These are phyloP conservation scores for Telenomus remus DNA, from an alignment of 1,140 invertebrate genomes.

Conservation along the genomic window DNA sequence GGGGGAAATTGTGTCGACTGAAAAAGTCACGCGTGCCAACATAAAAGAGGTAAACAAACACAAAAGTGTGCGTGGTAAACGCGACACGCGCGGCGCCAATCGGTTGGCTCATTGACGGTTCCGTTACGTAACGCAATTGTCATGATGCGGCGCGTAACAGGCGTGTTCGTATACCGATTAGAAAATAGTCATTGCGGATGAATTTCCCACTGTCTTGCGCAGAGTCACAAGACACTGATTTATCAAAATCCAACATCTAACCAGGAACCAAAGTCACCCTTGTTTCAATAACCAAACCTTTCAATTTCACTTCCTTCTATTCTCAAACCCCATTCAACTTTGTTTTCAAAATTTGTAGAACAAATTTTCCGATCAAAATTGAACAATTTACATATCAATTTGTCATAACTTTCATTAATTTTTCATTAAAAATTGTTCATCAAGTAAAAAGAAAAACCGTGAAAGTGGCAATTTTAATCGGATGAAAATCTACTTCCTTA, in stretches of 20 bases:
- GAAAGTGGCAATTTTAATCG: neutral
- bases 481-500: no score
- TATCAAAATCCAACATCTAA: constrained; percentile 29
- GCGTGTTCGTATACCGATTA: constrained; percentile 48
- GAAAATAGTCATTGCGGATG: constrained; percentile 51
- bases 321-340: no score
- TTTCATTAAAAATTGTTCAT: no score
- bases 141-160: constrained; percentile 44
- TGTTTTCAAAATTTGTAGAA: no score
- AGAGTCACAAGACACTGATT: constrained; percentile 29
- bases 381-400: no score
- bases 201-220: constrained; percentile 22
- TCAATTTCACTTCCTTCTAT: no score
- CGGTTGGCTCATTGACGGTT: constrained; percentile 53
- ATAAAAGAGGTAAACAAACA: constrained; percentile 12
- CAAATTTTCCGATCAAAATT: no score
- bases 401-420: no score
- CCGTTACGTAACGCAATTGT: constrained; percentile 55
- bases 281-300: no score
- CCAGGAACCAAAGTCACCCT: no score
- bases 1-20: neutral
- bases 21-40: constrained; percentile 16
- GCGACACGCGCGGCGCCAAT: constrained; percentile 31
- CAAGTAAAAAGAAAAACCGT: no score
- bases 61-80: constrained; percentile 7